These are phyloP conservation scores for Epinephelus fuscoguttatus DNA, from an alignment of 2,113 vertebrate species.

Conservation along the genomic window DNA sequence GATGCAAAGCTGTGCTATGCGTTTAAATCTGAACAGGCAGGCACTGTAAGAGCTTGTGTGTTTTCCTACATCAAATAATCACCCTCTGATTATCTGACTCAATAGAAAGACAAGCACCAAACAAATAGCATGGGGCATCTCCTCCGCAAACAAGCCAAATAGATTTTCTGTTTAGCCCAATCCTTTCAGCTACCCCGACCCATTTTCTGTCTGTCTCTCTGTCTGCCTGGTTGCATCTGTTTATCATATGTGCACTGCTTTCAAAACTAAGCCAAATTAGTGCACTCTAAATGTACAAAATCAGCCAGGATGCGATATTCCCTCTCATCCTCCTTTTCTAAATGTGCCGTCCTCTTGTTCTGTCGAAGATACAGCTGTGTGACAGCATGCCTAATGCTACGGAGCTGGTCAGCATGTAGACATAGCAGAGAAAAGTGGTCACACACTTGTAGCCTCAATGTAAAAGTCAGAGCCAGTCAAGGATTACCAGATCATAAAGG, in stretches of 20 bases:
- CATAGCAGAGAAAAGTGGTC: background rate
- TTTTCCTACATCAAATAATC: constrained; percentile 52
- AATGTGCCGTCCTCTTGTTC: constrained; percentile 9
- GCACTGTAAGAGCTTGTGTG: constrained; percentile 23
- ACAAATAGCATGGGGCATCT: constrained; percentile 81
- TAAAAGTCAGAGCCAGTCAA: constrained; percentile 77
- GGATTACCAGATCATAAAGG: constrained; percentile 72
- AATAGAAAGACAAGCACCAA: constrained; percentile 42
- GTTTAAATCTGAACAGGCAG: constrained; percentile 23
- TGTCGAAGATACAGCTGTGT: constrained; percentile 79
- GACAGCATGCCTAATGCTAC: constrained; percentile 77
- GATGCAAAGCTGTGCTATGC: constrained; percentile 27
- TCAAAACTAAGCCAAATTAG: constrained; percentile 87
- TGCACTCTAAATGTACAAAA: constrained; percentile 87
- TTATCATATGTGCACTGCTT: constrained; percentile 82
- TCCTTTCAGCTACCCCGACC: constrained; percentile 71
- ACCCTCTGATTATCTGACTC: constrained; percentile 67
- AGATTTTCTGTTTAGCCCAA: constrained; percentile 85
- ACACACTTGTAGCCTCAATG: background rate
- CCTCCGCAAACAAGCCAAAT: constrained; percentile 86
- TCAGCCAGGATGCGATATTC: constrained; percentile 43
- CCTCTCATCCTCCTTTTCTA: background rate
- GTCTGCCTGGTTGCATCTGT: constrained; percentile 76
- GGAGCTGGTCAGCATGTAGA: constrained; percentile 15
- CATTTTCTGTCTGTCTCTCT: constrained; percentile 8